Evolutionary conservation across 1,140 invertebrate species (phyloP), one percentile per base, ranked within the genome.

Genomic region (Papilio glaucus): DNA sequence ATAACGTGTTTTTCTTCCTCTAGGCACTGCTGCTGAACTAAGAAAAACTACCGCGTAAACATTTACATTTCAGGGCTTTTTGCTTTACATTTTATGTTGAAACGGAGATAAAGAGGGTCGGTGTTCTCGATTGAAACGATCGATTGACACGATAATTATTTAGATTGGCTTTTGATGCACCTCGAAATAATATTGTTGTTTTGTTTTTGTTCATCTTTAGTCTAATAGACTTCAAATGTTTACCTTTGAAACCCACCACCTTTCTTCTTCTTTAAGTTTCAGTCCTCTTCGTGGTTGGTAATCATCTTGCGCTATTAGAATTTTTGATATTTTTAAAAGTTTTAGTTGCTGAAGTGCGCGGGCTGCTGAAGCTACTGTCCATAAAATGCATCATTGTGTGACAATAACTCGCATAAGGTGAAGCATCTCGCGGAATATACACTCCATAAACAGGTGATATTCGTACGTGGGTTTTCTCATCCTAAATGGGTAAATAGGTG

Each of bases 401-500:
- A 1, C 18, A 10, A 6, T 42, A 10, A 49, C 45, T 18, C 0
- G 42, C 15, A 13, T 49, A 49, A 49, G 45, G 18, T 21, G 18
- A 45, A 49, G 21, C 57, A 24, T 76, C 70, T 79, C 39, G 6
- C 29, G 76, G 79, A 83, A 80, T 76, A 78, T 77, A 81, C 45
- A 73, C 75, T 77, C 68, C 71, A 72, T 85, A 88, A 89, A 81
- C 86, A 90, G 88, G 88, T 90, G 85, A 83, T 79, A 4, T 0
- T 49, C 15, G 24, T 57, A 71, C 74, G 85, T 89, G 85, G 88
- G 85, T 85, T 84, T 89, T 82, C 78, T 84, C 80, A 77, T 86
- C 81, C 81, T 86, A 91, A 90, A 83, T 90, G 86, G 83, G 85
- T 89, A 91, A 91, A 91, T 91, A 87, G 85, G 83, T 74, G 74